A percentile compares a stretch with the other conserved stretches of the same genome.
These are phyloP conservation scores for Psococerastis gibbosa DNA, from an alignment of 2,888 invertebrate species.

Conservation along the genomic window DNA sequence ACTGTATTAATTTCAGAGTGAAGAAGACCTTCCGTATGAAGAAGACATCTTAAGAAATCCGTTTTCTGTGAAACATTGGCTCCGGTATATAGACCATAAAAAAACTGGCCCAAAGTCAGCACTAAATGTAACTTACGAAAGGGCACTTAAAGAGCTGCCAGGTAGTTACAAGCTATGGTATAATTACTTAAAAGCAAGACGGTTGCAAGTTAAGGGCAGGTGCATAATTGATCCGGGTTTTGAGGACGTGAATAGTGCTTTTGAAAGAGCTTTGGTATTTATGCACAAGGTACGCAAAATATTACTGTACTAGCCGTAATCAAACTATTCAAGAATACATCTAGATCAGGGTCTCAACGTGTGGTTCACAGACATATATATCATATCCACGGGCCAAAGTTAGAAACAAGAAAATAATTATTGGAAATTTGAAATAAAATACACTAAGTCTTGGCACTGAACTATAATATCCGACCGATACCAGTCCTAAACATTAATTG, in stretches of 20 bases:
- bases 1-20: no score
- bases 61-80: conserved; percentile 95
- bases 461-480: no score
- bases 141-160: conserved; percentile 89
- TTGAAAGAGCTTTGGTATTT: conserved; percentile 89
- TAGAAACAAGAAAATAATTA: neutral
- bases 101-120: conserved; percentile 62
- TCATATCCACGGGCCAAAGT: no score
- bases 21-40: conserved; percentile 94
- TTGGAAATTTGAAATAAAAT: no score
- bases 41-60: conserved; percentile 97
- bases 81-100: conserved; percentile 92
- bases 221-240: conserved; percentile 71
- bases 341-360: no score
- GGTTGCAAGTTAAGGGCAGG: conserved; percentile 64
- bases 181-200: conserved; percentile 72
- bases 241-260: conserved; percentile 90
- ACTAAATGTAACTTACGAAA: conserved; percentile 84
- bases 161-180: conserved; percentile 97
- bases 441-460: no score
- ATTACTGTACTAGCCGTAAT: no score
- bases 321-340: no score
- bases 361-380: no score
- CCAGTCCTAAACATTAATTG: neutral
- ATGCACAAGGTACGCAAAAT: conserved; percentile 69